Percentiles rank a stretch among this genome's conserved stretches.
These are phyloP conservation scores for Drosophila takahashii DNA, from an alignment of 1,140 invertebrate species.

Conservation along the genomic window DNA sequence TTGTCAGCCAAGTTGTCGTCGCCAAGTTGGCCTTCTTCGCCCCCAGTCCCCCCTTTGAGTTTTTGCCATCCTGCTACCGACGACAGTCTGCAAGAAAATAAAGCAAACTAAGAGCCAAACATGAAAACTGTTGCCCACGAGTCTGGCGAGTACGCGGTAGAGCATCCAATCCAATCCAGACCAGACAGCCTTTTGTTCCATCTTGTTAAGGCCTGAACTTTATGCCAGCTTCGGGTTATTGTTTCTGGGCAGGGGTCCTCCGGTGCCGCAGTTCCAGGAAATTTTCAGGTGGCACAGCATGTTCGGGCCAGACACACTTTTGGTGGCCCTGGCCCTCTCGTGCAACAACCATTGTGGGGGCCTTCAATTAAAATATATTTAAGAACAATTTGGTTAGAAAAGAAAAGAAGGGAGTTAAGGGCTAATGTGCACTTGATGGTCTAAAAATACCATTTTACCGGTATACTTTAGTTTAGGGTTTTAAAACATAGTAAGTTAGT, in stretches of 20 bases:
- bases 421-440: too few relatives aligned
- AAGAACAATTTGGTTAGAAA: constrained; percentile 60
- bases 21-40: neutral
- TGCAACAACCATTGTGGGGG: constrained; percentile 53
- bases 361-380: constrained; percentile 78
- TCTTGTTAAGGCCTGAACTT: constrained; percentile 81
- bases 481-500: too few relatives aligned
- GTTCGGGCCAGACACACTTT: constrained; percentile 75
- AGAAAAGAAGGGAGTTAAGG: neutral
- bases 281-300: constrained; percentile 83
- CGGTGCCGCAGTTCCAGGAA: constrained; percentile 63
- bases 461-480: neutral
- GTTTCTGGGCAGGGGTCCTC: constrained; percentile 54
- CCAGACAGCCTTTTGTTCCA: constrained; percentile 72
- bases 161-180: constrained; percentile 30
- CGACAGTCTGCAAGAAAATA: constrained; percentile 51
- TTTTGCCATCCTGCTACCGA: constrained; percentile 57
- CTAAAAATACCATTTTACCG: neutral
- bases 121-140: constrained; percentile 83
- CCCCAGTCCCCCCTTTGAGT: neutral
- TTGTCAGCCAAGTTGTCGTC: constrained; percentile 57
- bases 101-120: constrained; percentile 43
- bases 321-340: constrained; percentile 58
- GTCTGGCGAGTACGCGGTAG: constrained; percentile 72
- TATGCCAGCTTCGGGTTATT: constrained; percentile 71